Conservation (phyloP, 2,888 invertebrate species). For the Corbicula japonica region DNA sequence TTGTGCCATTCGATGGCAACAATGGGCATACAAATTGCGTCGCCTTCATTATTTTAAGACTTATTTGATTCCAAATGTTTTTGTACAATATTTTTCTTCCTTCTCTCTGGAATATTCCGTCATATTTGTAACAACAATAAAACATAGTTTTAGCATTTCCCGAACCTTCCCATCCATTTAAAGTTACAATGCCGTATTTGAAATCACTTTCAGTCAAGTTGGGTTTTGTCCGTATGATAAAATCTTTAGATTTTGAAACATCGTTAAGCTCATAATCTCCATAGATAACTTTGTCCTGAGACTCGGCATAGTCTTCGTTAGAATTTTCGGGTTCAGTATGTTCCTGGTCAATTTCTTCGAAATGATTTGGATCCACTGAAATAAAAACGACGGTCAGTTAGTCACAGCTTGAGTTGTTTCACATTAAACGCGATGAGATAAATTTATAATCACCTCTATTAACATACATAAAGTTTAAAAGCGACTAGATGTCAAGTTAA, state of each 20-base stretch:
- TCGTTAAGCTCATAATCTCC: background rate
- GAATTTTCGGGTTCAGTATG: background rate
- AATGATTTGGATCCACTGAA: background rate
- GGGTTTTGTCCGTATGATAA: background rate
- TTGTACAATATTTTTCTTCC: slow-evolving; percentile 6
- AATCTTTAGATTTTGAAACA: background rate
- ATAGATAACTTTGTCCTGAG: background rate
- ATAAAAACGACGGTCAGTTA: too few species aligned
- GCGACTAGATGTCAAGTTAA: too few species aligned
- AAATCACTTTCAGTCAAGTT: background rate
- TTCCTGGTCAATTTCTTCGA: background rate
- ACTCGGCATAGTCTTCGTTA: background rate
- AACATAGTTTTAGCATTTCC: background rate
- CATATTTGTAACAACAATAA: slow-evolving; percentile 29
- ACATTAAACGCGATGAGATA: too few species aligned
- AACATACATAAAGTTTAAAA: too few species aligned
- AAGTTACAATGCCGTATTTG: background rate
- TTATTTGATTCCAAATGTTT: slow-evolving; percentile 22
- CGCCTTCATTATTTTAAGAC: slow-evolving; percentile 29
- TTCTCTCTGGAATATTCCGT: background rate
- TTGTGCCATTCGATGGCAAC: background rate
- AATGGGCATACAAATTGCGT: slow-evolving; percentile 38
- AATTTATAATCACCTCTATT: too few species aligned
- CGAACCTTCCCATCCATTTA: slow-evolving; percentile 29
- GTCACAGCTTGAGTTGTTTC: too few species aligned